These are phyloP conservation scores for Steatocranus sp. DNA, from an alignment of 2,797 vertebrate genomes.

Conservation along the genomic window DNA sequence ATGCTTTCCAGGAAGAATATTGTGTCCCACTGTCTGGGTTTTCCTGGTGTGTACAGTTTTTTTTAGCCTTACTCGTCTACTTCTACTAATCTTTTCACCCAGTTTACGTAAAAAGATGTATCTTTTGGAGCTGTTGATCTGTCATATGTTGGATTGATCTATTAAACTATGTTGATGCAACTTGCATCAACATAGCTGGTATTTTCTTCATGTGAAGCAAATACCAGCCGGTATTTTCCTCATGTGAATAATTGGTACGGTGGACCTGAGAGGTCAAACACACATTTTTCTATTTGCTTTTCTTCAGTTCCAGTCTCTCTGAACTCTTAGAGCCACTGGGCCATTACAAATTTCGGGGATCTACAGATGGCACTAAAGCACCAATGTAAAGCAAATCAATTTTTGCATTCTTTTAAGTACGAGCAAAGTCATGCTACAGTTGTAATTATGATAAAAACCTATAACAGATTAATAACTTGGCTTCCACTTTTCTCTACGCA, in stretches of 20 bases:
- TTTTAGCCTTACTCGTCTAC: not conserved
- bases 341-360: not conserved
- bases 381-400: not conserved
- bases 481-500: not conserved
- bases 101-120: not conserved
- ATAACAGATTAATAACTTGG: not conserved
- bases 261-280: not conserved
- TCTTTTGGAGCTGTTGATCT: not conserved
- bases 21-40: not conserved
- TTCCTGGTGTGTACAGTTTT: not conserved
- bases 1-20: not conserved
- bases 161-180: not conserved
- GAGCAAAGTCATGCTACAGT: not conserved
- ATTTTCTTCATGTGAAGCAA: not conserved
- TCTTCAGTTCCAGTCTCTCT: not conserved
- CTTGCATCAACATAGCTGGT: not conserved
- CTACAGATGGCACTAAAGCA: not conserved
- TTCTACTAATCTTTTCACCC: not conserved
- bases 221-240: not conserved
- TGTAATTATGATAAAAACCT: not conserved
- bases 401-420: not conserved
- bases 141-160: not conserved
- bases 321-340: not conserved
- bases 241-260: not conserved
- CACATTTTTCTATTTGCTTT: not conserved